phyloP scores from a whole-genome alignment of 1,140 invertebrate genomes.

The Manduca sexta region DNA sequence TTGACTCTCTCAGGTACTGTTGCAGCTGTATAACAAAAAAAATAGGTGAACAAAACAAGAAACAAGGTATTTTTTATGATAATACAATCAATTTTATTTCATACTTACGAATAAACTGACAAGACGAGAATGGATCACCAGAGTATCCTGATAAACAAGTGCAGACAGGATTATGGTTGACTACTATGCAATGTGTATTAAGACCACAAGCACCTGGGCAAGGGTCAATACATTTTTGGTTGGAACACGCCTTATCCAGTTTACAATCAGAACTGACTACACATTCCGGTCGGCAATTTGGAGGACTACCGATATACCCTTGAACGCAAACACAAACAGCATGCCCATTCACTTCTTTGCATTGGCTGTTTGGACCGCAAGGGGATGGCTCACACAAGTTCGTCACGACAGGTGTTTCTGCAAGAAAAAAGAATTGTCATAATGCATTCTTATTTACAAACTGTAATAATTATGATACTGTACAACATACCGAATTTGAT shows the following conservation, averaged over 20 bases:
- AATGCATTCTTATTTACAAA: neutral
- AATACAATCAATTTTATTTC: neutral
- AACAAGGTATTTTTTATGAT: neutral
- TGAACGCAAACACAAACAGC: constrained; percentile 81
- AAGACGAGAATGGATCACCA: constrained; percentile 78
- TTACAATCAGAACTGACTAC: constrained; percentile 80
- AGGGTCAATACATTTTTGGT: constrained; percentile 82
- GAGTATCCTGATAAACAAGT: constrained; percentile 75
- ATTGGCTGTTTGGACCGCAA: constrained; percentile 81
- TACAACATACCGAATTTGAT: constrained; percentile 25
- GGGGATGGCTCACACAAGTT: constrained; percentile 76
- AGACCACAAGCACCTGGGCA: constrained; percentile 83
- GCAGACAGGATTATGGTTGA: constrained; percentile 80
- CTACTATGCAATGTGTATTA: constrained; percentile 77
- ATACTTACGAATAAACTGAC: constrained; percentile 73
- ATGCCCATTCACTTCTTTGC: constrained; percentile 77
- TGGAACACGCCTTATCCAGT: constrained; percentile 77
- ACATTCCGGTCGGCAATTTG: constrained; percentile 82
- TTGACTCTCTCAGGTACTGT: constrained; percentile 57
- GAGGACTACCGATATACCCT: constrained; percentile 82
- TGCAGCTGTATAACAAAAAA: constrained; percentile 31
- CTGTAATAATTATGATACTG: neutral
- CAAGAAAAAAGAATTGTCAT: constrained; percentile 20
- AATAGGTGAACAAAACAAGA: constrained; percentile 1
- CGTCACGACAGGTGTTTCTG: constrained; percentile 35